Percentiles rank a stretch among this genome's conserved stretches.
Conservation (phyloP, 1,140 invertebrate species). For the Bombus sylvicola region DNA sequence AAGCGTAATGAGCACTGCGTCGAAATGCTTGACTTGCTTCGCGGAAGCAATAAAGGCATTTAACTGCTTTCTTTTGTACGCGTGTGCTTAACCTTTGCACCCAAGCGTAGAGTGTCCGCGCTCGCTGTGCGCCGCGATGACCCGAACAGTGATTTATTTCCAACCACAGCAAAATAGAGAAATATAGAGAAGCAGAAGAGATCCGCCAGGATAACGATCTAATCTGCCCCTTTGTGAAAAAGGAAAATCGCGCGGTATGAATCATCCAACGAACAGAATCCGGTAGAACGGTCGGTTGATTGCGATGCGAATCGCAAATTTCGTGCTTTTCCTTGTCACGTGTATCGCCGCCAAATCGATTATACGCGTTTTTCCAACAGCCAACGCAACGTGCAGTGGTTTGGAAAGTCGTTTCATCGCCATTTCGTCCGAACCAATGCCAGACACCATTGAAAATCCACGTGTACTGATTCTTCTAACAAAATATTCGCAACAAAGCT, state of each 20-base stretch:
- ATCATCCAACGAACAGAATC: not conserved
- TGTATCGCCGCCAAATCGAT: too few species aligned
- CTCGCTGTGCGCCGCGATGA: not conserved
- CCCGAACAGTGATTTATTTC: constrained; percentile 37
- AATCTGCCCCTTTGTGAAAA: not conserved
- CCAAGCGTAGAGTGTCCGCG: not conserved
- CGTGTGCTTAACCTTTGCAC: constrained; percentile 45
- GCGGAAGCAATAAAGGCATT: constrained; percentile 45
- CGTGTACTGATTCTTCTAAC: too few species aligned
- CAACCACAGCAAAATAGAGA: not conserved
- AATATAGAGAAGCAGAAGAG: not conserved
- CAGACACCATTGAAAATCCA: too few species aligned
- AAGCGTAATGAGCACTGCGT: constrained; percentile 28
- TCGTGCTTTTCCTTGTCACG: not conserved
- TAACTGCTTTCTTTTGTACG: constrained; percentile 44
- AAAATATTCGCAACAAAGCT: too few species aligned
- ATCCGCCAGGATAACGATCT: constrained; percentile 7
- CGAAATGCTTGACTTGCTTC: constrained; percentile 43
- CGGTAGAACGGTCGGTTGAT: not conserved
- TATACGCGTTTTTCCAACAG: not conserved
- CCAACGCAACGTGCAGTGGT: not conserved
- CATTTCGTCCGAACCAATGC: too few species aligned
- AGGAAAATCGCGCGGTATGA: not conserved
- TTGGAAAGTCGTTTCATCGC: too few species aligned
- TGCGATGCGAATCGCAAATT: not conserved